Evolutionary conservation across 2,888 invertebrate species (phyloP), one percentile per base, ranked within the genome.

Genomic region (Caenorhabditis drosophilae): DNA sequence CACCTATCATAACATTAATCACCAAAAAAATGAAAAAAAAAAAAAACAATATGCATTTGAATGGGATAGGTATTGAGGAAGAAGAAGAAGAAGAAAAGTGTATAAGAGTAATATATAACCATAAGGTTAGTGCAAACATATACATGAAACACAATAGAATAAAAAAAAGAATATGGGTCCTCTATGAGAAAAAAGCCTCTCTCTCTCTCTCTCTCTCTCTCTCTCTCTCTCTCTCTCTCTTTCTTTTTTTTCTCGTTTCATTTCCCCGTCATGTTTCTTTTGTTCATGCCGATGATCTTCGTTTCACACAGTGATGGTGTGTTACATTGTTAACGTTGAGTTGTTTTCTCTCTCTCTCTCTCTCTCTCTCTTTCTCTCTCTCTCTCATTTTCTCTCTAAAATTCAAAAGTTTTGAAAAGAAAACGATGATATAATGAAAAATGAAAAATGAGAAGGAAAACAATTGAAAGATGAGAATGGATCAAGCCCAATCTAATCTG

Each of bases 181-280:
- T 58, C 64, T 54, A 54, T 54, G 58, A 58, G 64, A 64, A 62
- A n/a, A n/a, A n/a, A n/a, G n/a, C n/a, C n/a, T n/a, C n/a, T n/a
- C n/a, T n/a, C n/a, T n/a, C n/a, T n/a, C n/a, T n/a, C n/a, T n/a
- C n/a, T n/a, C n/a, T n/a, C n/a, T n/a, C n/a, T n/a, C n/a, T n/a
- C n/a, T n/a, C n/a, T n/a, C n/a, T n/a, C n/a, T 62, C 56, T 56
- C 56, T 56, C 56, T 50, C 49, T 27, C 27, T 23, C 22, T 7
- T 9, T 36, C n/a, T 9, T 45, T 26, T 45, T 16, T 25, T 27
- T n/a, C n/a, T n/a, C n/a, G n/a, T n/a, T n/a, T n/a, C n/a, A n/a
- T n/a, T n/a, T n/a, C n/a, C n/a, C n/a, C n/a, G n/a, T n/a, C n/a
- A n/a, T n/a, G n/a, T n/a, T 27, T 45, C 44, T 45, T 45, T 45